Percentiles rank a stretch among this genome's conserved stretches.
Conservation (phyloP, 2,113 vertebrate genomes). For the Tetraodon nigroviridis region DNA sequence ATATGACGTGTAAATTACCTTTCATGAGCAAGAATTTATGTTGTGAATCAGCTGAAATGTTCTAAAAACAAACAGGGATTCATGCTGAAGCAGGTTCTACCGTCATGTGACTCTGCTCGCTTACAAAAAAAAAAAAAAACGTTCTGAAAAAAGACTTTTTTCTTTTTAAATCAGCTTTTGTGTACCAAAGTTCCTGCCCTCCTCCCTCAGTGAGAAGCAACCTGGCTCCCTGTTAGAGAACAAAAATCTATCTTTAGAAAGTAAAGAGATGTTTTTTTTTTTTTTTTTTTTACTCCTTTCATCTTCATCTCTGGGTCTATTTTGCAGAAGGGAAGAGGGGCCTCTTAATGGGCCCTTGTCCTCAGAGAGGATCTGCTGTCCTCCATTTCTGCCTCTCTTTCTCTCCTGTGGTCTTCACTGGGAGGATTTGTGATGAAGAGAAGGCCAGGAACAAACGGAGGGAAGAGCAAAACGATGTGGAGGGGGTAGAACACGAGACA, state of each 20-base stretch:
- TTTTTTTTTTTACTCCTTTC: slow-evolving; percentile 39
- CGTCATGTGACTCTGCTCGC: not conserved
- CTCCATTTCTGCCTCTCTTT: slow-evolving; percentile 55
- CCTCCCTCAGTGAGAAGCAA: slow-evolving; percentile 40
- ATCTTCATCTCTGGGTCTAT: slow-evolving; percentile 55
- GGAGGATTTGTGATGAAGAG: slow-evolving; percentile 49
- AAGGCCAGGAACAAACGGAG: slow-evolving; percentile 40
- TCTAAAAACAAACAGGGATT: no score
- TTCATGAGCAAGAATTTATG: no score
- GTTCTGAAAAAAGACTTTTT: slow-evolving; percentile 42
- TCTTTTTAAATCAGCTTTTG: slow-evolving; percentile 65
- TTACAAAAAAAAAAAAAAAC: slow-evolving; percentile 27
- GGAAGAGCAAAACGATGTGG: slow-evolving; percentile 43
- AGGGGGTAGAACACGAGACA: slow-evolving; percentile 9
- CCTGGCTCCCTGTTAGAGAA: slow-evolving; percentile 51
- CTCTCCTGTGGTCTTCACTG: slow-evolving; percentile 44
- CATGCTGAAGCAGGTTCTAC: no score
- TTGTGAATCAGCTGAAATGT: no score
- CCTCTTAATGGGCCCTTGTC: slow-evolving; percentile 62
- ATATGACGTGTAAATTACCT: no score
- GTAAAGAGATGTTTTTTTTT: slow-evolving; percentile 31
- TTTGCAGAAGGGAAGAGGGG: slow-evolving; percentile 46
- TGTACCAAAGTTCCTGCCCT: slow-evolving; percentile 66
- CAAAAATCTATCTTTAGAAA: slow-evolving; percentile 64
- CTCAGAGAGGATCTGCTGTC: slow-evolving; percentile 50